Percentiles rank a stretch among this genome's conserved stretches.
Evolutionary conservation across 2,888 invertebrate genomes (phyloP).

Genomic region (Apamea epomidion): DNA sequence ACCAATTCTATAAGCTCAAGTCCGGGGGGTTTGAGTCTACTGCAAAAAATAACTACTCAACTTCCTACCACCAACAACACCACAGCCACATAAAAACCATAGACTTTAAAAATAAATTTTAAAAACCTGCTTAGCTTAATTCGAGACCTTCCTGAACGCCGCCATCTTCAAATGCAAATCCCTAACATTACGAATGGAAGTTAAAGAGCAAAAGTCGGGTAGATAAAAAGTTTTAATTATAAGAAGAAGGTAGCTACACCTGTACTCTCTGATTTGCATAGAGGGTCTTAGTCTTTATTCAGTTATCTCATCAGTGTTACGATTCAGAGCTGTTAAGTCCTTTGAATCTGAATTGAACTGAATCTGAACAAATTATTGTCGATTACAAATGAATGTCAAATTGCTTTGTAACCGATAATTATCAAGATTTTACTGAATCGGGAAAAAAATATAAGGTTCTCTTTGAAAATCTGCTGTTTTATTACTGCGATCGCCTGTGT

Average conservation of each 20-base stretch:
- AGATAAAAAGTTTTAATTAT: constrained; percentile 74
- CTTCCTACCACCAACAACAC: not conserved
- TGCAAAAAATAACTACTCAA: not conserved
- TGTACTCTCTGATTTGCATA: constrained; percentile 67
- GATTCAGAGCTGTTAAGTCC: not conserved
- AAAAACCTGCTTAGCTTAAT: constrained; percentile 42
- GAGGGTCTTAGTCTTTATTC: constrained; percentile 21
- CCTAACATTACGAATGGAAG: constrained; percentile 54
- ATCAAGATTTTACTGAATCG: not conserved
- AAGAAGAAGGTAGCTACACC: constrained; percentile 64
- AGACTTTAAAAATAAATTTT: constrained; percentile 27
- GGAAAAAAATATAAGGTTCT: not conserved
- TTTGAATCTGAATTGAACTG: not conserved
- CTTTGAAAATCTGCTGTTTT: not conserved
- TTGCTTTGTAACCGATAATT: not conserved
- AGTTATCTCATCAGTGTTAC: constrained; percentile 14
- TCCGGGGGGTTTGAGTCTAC: not conserved
- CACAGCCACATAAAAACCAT: not conserved
- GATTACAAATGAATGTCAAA: not conserved
- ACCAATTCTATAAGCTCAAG: not conserved
- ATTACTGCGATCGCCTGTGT: not conserved
- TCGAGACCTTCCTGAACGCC: constrained; percentile 16
- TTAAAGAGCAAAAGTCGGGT: constrained; percentile 61
- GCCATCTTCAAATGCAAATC: constrained; percentile 63
- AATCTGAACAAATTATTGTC: not conserved